Evolutionary conservation across 1,140 invertebrate genomes (phyloP).

Genomic region (Pissodes strobi): DNA sequence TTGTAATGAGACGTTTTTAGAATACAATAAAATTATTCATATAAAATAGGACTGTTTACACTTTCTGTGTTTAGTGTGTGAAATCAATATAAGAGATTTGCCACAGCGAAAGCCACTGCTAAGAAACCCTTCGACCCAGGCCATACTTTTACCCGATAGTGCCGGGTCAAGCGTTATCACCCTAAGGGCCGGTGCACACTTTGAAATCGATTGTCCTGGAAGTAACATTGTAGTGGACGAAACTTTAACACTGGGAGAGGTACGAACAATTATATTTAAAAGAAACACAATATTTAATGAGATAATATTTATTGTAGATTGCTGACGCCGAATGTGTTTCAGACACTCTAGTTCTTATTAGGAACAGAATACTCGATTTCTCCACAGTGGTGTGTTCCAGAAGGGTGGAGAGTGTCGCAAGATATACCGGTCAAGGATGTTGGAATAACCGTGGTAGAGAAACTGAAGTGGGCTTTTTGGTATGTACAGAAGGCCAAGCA

Average conservation of each 20-base stretch:
- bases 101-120: constrained; percentile 2
- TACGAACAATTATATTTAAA: no score
- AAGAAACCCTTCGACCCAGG: not conserved
- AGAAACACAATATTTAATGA: not conserved
- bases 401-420: constrained; percentile 13
- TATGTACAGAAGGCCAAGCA: not conserved
- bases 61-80: no score
- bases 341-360: not conserved
- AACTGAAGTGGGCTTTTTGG: constrained; percentile 48
- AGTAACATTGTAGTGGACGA: constrained; percentile 1
- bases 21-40: no score
- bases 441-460: constrained; percentile 51
- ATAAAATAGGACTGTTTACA: no score
- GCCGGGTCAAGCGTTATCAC: constrained; percentile 8
- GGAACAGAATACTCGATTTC: constrained; percentile 3
- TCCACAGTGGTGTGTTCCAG: constrained; percentile 17
- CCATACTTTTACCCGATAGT: not conserved
- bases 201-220: constrained; percentile 20
- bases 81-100: constrained; percentile 8
- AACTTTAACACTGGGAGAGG: not conserved
- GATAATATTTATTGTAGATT: not conserved
- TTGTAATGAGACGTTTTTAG: no score
- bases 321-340: constrained; percentile 15
- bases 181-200: not conserved
- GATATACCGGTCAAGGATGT: constrained; percentile 20